Base-by-base conservation (phyloP, 2,888 invertebrate species). In the Agriotes lineatus region DNA sequence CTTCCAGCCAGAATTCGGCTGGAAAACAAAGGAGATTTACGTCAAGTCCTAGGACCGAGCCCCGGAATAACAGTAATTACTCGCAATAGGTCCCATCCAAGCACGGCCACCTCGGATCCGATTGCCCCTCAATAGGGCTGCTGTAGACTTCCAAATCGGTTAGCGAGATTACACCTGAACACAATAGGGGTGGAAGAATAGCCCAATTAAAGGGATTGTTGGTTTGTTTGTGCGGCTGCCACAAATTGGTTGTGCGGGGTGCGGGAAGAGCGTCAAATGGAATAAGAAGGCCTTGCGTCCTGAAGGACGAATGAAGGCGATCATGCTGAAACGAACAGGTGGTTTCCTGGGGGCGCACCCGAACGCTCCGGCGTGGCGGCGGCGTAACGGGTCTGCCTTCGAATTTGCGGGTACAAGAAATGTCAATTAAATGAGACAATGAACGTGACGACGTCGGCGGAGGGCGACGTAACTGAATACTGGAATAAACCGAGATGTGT, bases 401-500 rank as follows among this genome's bases (percentile, higher is more conserved):
- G 19, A 30, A 39, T 52, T 42, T 58, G 2, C 19, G 19, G 19
- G 19, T 37, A 22, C 6, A 14, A 58, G 22, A 58, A 67, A 68
- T 44, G 54, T 39, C 35, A 16, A 60, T 54, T 33, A 56, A 58
- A 30, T 54, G 44, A 68, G 16, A 58, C 44, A 50, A 69, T 69
- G 69, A 69, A 69, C 52, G 30, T 39, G 35, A 60, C 65, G 35
- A 16, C 25, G 37, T 16, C 35, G 14, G 48, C 45, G 20, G 54
- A 16, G 22, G 57, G 54, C 9, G 44, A 33, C n/a, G 37, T 56
- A n/a, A 35, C 37, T 9, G 61, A 61, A 48, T 66, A 66, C 20
- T 68, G 63, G 63, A 62, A 70, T 52, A 52, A 50, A 58, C 61
- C 61, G 48, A 67, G 33, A 70, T 67, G 67, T 54, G 66, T 58